Evolutionary conservation across 2,888 invertebrate genomes (phyloP).

Genomic region (Tipula helvola): DNA sequence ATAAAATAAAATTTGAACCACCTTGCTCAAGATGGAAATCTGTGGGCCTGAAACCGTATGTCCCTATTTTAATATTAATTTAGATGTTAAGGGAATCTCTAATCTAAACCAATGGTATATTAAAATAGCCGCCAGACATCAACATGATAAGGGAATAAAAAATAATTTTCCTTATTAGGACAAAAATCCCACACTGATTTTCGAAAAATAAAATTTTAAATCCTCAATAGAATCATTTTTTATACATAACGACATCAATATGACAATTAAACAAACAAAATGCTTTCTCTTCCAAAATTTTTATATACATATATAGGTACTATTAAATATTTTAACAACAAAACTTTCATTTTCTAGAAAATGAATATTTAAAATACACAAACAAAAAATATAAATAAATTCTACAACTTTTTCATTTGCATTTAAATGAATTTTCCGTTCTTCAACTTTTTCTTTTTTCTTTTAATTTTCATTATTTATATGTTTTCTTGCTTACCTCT

Average conservation of each 20-base stretch:
- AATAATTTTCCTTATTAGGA: too few species aligned
- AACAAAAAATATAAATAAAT: not conserved
- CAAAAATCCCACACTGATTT: too few species aligned
- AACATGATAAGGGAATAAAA: too few species aligned
- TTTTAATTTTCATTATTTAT: not conserved
- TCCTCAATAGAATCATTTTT: not conserved
- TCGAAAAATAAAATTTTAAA: not conserved
- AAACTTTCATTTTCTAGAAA: not conserved
- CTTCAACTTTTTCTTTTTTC: not conserved
- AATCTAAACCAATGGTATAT: too few species aligned
- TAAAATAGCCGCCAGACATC: too few species aligned
- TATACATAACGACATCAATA: not conserved
- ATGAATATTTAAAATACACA: not conserved
- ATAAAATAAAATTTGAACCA: too few species aligned
- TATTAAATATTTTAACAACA: not conserved
- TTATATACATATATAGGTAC: not conserved
- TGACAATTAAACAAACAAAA: not conserved
- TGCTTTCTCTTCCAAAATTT: not conserved
- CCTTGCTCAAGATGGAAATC: too few species aligned
- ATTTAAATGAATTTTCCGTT: constrained; percentile 4
- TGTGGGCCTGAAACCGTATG: too few species aligned
- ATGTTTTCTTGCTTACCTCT: not conserved
- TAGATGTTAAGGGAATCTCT: too few species aligned
- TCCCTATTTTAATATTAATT: too few species aligned
- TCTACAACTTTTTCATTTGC: not conserved